Percentiles rank a stretch among this genome's conserved stretches.
These are phyloP conservation scores for Oxyteleia sp. DNA, from an alignment of 2,888 invertebrate genomes.

Conservation along the genomic window DNA sequence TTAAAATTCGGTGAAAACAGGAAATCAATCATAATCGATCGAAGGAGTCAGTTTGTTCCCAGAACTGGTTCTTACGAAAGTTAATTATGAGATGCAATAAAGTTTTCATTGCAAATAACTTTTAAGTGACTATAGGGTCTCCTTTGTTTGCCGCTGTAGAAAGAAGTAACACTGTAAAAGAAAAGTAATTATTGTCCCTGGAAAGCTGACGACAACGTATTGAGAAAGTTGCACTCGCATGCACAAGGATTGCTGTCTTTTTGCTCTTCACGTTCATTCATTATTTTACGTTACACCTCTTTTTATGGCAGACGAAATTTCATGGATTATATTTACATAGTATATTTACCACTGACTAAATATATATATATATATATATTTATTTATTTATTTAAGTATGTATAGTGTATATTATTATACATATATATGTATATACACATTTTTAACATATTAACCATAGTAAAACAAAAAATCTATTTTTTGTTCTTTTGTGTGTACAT, in stretches of 20 bases:
- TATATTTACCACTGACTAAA: too few relatives aligned
- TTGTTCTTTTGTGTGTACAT: too few relatives aligned
- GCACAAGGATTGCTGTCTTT: background rate
- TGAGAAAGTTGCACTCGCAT: slow-evolving; percentile 22
- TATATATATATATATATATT: too few relatives aligned
- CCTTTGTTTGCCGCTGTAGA: slow-evolving; percentile 32
- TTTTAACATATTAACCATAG: too few relatives aligned
- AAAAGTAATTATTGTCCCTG: slow-evolving; percentile 28
- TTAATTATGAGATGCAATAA: slow-evolving; percentile 56
- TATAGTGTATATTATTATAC: too few relatives aligned
- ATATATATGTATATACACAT: too few relatives aligned
- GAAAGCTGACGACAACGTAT: slow-evolving; percentile 34
- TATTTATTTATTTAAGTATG: too few relatives aligned
- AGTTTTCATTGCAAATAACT: slow-evolving; percentile 56
- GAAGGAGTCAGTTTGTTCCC: slow-evolving; percentile 22
- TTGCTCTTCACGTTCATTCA: background rate
- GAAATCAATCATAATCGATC: slow-evolving; percentile 40
- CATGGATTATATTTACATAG: too few relatives aligned
- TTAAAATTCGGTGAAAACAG: slow-evolving; percentile 20
- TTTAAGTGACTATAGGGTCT: slow-evolving; percentile 49
- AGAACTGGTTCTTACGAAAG: slow-evolving; percentile 10
- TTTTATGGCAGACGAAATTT: background rate
- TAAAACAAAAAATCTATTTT: too few relatives aligned
- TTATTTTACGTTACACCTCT: background rate
- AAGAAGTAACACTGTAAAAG: slow-evolving; percentile 33